Base-by-base conservation (phyloP, 1,140 invertebrate species). In the Drosophila baimaii region DNA sequence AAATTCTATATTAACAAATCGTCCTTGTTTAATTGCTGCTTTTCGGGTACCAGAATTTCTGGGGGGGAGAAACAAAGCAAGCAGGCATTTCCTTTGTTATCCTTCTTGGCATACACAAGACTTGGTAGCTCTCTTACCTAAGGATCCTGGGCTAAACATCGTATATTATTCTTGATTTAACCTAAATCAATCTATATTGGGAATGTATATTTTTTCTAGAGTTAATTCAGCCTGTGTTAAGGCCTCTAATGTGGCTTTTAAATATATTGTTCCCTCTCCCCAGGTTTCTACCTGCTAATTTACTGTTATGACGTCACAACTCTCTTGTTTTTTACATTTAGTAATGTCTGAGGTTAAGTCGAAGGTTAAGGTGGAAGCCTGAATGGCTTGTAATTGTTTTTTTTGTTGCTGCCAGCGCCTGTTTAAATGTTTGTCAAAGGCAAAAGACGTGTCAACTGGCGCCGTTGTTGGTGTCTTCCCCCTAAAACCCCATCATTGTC, bases 351-450 rank as follows among this genome's bases (percentile, higher is more conserved):
- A 54, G 61, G 23, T 64, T 41, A 73, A 44, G 33, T 46, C 59
- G 51, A 63, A 49, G 47, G 69, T 59, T 64, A 73, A 79, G 77
- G 71, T 69, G 75, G 74, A 66, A 61, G 51, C 74, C 56, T 57
- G 41, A 81, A 81, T 78, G 62, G 81, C 68, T 86, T 75, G 82
- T 85, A 85, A 86, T 85, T 82, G 82, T 79, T 81, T 77, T 63
- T 73, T 68, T 56, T 74, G 58, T 21, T 21, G 31, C 47, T n/a
- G n/a, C 33, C 59, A 74, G 82, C 70, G 83, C 49, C 83, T 79
- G 62, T 75, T 76, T 71, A 79, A 86, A 86, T 86, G 82, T 77
- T 88, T 86, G 83, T 86, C 83, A 88, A 86, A 56, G 66, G 41
- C 31, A 77, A 79, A 89, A 80, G 84, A 88, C 84, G 77, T 89